These are phyloP conservation scores for Solea solea DNA, from an alignment of 2,113 vertebrate genomes.

Conservation along the genomic window DNA sequence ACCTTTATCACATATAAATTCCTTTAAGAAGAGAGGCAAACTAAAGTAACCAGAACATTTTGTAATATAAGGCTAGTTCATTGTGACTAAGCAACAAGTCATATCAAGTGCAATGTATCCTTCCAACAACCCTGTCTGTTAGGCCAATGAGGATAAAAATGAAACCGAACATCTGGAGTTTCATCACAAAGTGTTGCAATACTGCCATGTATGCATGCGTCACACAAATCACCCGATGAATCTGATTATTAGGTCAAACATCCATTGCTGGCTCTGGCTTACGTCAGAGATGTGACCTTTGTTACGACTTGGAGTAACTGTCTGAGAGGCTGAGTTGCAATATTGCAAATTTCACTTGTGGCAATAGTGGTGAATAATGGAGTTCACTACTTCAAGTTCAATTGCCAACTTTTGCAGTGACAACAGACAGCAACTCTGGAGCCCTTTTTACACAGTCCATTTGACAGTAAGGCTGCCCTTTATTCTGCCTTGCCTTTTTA, in stretches of 20 bases:
- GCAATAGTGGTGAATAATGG: background rate
- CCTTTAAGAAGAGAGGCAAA: background rate
- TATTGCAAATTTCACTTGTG: slow-evolving; percentile 4
- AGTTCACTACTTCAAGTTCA: background rate
- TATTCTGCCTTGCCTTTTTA: background rate
- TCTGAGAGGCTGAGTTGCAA: slow-evolving; percentile 10
- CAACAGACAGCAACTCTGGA: background rate
- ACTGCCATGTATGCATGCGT: background rate
- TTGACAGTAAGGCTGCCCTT: background rate
- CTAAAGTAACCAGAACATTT: background rate
- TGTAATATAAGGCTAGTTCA: background rate
- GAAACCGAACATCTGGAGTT: background rate
- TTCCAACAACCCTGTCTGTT: background rate
- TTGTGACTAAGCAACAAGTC: slow-evolving; percentile 1
- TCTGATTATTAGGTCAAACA: slow-evolving; percentile 16
- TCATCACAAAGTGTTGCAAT: slow-evolving; percentile 12
- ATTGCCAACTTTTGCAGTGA: background rate
- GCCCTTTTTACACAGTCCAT: background rate
- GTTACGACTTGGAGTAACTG: slow-evolving; percentile 1
- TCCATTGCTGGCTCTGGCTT: slow-evolving; percentile 2
- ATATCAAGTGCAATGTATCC: slow-evolving; percentile 4
- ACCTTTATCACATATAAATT: background rate
- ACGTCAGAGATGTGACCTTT: slow-evolving; percentile 48
- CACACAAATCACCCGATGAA: background rate
- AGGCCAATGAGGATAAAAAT: background rate